Percentiles rank a stretch among this genome's conserved stretches.
Conservation (phyloP, 2,113 vertebrate species). For the Morone saxatilis region DNA sequence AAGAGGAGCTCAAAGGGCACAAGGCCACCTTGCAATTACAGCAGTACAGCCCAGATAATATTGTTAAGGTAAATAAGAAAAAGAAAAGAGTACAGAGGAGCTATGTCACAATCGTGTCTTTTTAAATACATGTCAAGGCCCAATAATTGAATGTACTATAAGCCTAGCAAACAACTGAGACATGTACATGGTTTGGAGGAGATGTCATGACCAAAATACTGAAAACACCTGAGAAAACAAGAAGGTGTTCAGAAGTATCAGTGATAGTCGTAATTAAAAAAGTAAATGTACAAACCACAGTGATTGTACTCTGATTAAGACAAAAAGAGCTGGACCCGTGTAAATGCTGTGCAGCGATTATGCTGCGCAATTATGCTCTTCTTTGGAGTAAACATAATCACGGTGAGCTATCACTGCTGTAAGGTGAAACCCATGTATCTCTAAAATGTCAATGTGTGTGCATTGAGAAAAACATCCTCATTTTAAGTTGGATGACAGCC, state of each 20-base stretch:
- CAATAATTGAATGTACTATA: not conserved
- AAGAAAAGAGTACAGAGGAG: not conserved
- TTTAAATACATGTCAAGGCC: not conserved
- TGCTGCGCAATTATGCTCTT: slow-evolving; percentile 33
- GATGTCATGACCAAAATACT: not conserved
- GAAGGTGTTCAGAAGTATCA: slow-evolving; percentile 14
- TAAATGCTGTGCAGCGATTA: slow-evolving; percentile 62
- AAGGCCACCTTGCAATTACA: slow-evolving; percentile 17
- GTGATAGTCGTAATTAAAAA: slow-evolving; percentile 45
- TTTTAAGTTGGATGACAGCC: slow-evolving; percentile 22
- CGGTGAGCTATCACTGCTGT: slow-evolving; percentile 18
- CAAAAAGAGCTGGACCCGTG: slow-evolving; percentile 31
- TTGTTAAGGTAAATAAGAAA: not conserved
- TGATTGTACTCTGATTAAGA: slow-evolving; percentile 50
- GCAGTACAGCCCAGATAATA: slow-evolving; percentile 13
- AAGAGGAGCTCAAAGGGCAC: slow-evolving; percentile 26
- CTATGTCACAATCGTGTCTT: not conserved
- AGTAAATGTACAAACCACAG: slow-evolving; percentile 26
- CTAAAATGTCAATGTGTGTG: slow-evolving; percentile 40
- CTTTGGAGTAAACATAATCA: slow-evolving; percentile 61
- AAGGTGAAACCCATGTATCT: slow-evolving; percentile 26
- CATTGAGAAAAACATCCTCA: not conserved
- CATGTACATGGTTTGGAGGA: not conserved
- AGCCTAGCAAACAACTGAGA: not conserved
- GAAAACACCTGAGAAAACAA: slow-evolving; percentile 18